Percentiles rank a stretch among this genome's conserved stretches.
Conservation (phyloP, 2,888 invertebrate species). For the Orthosia cruda region DNA sequence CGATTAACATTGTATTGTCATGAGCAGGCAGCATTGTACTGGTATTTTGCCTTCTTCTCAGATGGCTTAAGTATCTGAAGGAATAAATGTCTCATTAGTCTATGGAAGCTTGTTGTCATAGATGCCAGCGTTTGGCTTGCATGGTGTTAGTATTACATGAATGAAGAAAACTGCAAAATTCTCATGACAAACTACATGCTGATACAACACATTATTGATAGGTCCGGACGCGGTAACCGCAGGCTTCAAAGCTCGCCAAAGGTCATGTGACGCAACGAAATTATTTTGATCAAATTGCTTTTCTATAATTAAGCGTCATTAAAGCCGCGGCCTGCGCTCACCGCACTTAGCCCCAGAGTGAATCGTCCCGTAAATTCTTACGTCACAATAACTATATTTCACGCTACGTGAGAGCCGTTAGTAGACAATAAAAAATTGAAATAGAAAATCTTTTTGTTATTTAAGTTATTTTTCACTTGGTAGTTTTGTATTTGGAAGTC, state of each 20-base stretch:
- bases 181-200: not conserved
- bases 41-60: conserved; percentile 99
- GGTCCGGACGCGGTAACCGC: not conserved
- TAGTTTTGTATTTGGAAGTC: too few species aligned
- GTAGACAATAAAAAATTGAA: too few species aligned
- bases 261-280: conserved; percentile 6
- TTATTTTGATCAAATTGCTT: conserved; percentile 21
- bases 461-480: too few species aligned
- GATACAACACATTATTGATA: conserved; percentile 13
- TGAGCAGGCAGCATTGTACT: conserved; percentile 93
- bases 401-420: not conserved
- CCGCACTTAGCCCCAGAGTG: not conserved
- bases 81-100: conserved; percentile 53
- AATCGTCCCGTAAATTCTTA: conserved; percentile 8
- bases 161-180: conserved; percentile 8
- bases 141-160: conserved; percentile 5
- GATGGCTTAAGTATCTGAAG: conserved; percentile 82
- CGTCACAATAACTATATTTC: conserved; percentile 6
- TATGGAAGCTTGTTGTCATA: conserved; percentile 18
- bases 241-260: conserved; percentile 9
- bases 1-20: conserved; percentile 59
- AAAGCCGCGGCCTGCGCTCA: conserved; percentile 7
- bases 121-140: not conserved
- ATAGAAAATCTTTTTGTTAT: too few species aligned
- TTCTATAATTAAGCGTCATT: conserved; percentile 24